A percentile compares a stretch with the other conserved stretches of the same genome.
phyloP scores from a whole-genome alignment of 2,113 vertebrate species.

The Campylomormyrus tamandua region DNA sequence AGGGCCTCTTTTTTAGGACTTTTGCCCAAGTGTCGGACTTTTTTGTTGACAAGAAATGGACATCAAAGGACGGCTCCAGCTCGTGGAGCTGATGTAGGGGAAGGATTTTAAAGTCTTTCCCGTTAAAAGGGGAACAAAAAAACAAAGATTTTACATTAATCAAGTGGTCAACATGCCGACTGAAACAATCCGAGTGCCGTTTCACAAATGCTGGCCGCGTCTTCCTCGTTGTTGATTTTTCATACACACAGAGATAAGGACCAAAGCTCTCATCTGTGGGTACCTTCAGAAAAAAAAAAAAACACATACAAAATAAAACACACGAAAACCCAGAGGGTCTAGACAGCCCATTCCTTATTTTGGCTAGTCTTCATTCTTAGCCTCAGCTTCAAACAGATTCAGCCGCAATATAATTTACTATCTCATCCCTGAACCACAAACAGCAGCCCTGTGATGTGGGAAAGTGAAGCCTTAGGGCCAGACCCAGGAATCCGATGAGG shows the following conservation, averaged over 20 bases:
- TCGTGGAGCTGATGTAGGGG: background rate
- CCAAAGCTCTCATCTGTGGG: background rate
- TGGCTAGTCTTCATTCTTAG: background rate
- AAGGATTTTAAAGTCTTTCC: background rate
- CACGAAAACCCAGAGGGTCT: background rate
- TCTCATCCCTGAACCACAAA: background rate
- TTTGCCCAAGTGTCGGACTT: background rate
- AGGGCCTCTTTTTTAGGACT: background rate
- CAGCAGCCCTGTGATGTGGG: background rate
- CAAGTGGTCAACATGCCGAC: background rate
- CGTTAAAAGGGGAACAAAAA: background rate
- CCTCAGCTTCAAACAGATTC: background rate
- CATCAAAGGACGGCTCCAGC: background rate
- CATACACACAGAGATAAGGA: background rate
- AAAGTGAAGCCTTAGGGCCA: background rate
- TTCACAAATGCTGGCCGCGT: background rate
- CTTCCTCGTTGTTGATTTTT: background rate
- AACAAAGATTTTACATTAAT: background rate
- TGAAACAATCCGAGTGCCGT: background rate
- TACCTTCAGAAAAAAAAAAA: background rate
- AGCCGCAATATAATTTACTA: slow-evolving; percentile 1
- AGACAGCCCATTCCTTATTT: background rate
- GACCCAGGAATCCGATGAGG: background rate
- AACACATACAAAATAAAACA: background rate
- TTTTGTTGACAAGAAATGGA: background rate